Percentiles rank a stretch among this genome's conserved stretches.
Evolutionary conservation across 1,140 invertebrate genomes (phyloP).

Genomic region (Zeugodacus cucurbitae): DNA sequence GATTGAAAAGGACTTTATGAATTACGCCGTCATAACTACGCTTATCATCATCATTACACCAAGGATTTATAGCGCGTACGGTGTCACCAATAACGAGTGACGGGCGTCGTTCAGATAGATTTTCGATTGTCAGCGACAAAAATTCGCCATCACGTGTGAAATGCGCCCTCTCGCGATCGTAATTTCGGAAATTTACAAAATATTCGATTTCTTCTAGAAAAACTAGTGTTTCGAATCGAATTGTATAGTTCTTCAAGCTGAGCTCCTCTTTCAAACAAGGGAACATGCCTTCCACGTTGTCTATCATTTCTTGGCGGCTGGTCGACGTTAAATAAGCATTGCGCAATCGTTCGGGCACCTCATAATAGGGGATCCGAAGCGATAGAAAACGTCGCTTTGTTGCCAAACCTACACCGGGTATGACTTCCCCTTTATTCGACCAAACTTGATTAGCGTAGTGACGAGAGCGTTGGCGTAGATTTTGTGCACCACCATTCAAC

Average conservation of each 20-base stretch:
- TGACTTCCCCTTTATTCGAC: conserved; percentile 51
- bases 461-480: conserved; percentile 48
- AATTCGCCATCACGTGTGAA: conserved; percentile 75
- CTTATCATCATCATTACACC: conserved; percentile 48
- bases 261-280: conserved; percentile 69
- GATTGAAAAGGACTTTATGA: conserved; percentile 75
- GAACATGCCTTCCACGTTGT: conserved; percentile 61
- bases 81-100: conserved; percentile 85
- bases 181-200: conserved; percentile 74
- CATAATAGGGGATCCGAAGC: conserved; percentile 68
- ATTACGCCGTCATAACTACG: conserved; percentile 80
- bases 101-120: conserved; percentile 84
- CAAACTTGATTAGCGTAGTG: conserved; percentile 59
- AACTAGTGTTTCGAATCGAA: conserved; percentile 77
- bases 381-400: conserved; percentile 65
- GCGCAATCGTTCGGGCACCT: conserved; percentile 72
- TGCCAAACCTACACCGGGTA: conserved; percentile 71
- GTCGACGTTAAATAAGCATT: conserved; percentile 66
- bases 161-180: conserved; percentile 75
- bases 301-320: conserved; percentile 58
- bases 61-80: conserved; percentile 72
- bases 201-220: conserved; percentile 82
- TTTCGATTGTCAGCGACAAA: conserved; percentile 80
- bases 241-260: conserved; percentile 70
- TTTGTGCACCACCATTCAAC: not conserved